phyloP scores from a whole-genome alignment of 2,888 invertebrate species.

The Tetropium fuscum region DNA sequence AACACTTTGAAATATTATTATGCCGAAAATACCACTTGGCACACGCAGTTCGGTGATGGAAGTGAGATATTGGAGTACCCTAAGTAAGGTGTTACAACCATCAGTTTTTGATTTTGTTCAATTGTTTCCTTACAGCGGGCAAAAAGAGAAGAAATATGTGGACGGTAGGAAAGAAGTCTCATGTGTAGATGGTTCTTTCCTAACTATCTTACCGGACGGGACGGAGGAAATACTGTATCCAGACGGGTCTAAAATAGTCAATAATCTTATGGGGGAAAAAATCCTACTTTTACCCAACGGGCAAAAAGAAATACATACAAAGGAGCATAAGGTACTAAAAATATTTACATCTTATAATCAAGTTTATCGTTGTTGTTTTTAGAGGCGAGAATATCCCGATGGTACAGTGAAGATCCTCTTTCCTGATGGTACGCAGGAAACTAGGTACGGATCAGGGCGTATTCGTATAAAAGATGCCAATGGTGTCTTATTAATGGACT shows the following conservation, averaged over 20 bases:
- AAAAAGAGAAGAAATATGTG: slow-evolving; percentile 83
- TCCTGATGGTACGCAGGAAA: slow-evolving; percentile 90
- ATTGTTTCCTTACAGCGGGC: slow-evolving; percentile 73
- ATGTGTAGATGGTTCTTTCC: slow-evolving; percentile 83
- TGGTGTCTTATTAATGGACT: slow-evolving; percentile 86
- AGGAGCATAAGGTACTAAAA: slow-evolving; percentile 78
- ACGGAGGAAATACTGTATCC: slow-evolving; percentile 83
- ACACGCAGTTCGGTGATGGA: slow-evolving; percentile 88
- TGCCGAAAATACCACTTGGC: slow-evolving; percentile 84
- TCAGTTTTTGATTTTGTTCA: slow-evolving; percentile 18
- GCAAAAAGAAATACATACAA: slow-evolving; percentile 88
- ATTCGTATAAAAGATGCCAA: slow-evolving; percentile 87
- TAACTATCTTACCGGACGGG: slow-evolving; percentile 76
- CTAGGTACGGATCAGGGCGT: slow-evolving; percentile 90
- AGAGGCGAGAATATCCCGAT: slow-evolving; percentile 93
- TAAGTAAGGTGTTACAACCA: slow-evolving; percentile 71
- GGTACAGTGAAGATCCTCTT: slow-evolving; percentile 92
- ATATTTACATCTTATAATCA: not conserved
- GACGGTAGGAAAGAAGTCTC: slow-evolving; percentile 85
- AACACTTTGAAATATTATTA: slow-evolving; percentile 89
- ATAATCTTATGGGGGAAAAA: slow-evolving; percentile 77
- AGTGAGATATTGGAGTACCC: slow-evolving; percentile 88
- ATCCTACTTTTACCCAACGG: slow-evolving; percentile 86
- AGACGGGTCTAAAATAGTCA: slow-evolving; percentile 79
- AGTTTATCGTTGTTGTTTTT: slow-evolving; percentile 23